A percentile compares a stretch with the other conserved stretches of the same genome.
These are phyloP conservation scores for Ondatra zibethicus DNA, from an alignment of 2,113 vertebrate genomes.

Conservation along the genomic window DNA sequence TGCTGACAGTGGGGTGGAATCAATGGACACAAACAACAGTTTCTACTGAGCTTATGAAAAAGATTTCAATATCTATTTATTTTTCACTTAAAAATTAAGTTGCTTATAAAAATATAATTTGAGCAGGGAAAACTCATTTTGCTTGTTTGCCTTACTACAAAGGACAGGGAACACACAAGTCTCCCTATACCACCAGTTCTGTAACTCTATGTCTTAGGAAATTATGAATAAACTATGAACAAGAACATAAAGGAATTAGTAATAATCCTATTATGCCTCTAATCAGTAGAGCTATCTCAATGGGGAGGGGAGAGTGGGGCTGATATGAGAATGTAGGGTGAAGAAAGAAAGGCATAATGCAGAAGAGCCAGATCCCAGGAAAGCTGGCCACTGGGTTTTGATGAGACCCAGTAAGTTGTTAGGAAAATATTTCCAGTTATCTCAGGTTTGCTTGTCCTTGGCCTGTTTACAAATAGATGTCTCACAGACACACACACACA, in stretches of 20 bases:
- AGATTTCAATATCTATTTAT: constrained; percentile 19
- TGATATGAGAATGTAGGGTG: background rate
- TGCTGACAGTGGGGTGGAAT: too few relatives aligned
- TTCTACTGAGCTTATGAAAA: constrained; percentile 48
- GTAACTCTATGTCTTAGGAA: background rate
- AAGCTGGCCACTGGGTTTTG: background rate
- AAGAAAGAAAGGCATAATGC: background rate
- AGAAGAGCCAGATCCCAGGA: background rate
- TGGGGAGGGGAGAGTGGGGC: background rate
- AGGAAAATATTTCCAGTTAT: constrained; percentile 11
- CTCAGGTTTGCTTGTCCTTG: background rate
- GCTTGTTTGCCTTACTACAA: background rate
- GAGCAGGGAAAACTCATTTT: background rate
- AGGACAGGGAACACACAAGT: background rate
- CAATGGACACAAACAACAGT: background rate
- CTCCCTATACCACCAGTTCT: background rate
- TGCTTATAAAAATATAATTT: constrained; percentile 5
- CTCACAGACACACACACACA: background rate
- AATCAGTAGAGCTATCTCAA: background rate
- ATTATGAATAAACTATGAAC: background rate
- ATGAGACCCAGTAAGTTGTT: background rate
- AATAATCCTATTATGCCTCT: background rate
- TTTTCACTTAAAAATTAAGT: constrained; percentile 14
- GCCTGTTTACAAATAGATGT: background rate
- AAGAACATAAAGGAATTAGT: background rate